phyloP scores from a whole-genome alignment of 2,113 vertebrate species.

The Mungos mungo region DNA sequence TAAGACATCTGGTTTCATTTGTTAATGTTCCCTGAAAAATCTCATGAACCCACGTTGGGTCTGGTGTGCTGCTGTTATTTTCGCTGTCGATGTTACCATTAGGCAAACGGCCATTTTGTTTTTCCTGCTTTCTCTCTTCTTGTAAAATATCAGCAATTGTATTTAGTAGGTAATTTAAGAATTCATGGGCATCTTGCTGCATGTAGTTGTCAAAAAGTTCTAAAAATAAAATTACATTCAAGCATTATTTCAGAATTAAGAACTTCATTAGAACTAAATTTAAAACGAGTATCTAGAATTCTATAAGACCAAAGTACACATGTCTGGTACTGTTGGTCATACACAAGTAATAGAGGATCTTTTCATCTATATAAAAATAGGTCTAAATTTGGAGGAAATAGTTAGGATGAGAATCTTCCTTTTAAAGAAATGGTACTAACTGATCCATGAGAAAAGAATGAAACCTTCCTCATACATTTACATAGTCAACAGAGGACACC shows the following conservation, averaged over 20 bases:
- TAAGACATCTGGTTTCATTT: slow-evolving; percentile 92
- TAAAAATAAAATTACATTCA: slow-evolving; percentile 76
- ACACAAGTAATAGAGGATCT: neutral
- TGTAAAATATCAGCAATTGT: slow-evolving; percentile 98
- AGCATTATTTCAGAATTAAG: neutral
- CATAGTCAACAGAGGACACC: neutral
- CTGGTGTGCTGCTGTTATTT: slow-evolving; percentile 84
- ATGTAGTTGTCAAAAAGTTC: slow-evolving; percentile 99
- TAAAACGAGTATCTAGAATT: neutral
- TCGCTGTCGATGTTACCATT: slow-evolving; percentile 86
- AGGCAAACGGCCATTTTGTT: slow-evolving; percentile 96
- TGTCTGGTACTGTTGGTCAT: neutral
- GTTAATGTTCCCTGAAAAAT: slow-evolving; percentile 92
- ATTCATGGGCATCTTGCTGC: slow-evolving; percentile 99
- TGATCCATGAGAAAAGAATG: neutral
- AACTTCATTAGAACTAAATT: neutral
- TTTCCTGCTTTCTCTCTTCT: slow-evolving; percentile 97
- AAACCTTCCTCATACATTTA: neutral
- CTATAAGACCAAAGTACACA: neutral
- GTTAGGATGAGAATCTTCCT: neutral
- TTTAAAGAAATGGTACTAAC: neutral
- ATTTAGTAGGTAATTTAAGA: slow-evolving; percentile 98
- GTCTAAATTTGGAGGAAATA: slow-evolving; percentile 2
- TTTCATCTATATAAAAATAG: neutral
- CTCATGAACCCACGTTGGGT: slow-evolving; percentile 91